These are phyloP conservation scores for Alloscopus bannaensis DNA, from an alignment of 2,888 invertebrate species.

Conservation along the genomic window DNA sequence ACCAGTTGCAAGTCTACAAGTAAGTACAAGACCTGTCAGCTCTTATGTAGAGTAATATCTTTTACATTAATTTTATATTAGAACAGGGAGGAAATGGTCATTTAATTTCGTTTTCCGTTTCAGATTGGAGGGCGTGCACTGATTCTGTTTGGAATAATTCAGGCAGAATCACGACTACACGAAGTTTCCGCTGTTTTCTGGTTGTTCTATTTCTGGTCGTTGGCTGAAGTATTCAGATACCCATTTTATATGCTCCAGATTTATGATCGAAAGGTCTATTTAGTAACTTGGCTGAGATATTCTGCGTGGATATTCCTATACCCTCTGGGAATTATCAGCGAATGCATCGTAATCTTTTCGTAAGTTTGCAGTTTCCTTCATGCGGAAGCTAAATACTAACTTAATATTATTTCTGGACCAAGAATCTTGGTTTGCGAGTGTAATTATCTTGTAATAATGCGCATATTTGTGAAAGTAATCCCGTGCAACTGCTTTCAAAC, in stretches of 20 bases:
- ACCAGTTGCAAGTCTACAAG: slow-evolving; percentile 85
- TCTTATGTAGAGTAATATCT: no score
- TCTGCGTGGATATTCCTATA: slow-evolving; percentile 95
- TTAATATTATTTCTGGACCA: no score
- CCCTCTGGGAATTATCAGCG: slow-evolving; percentile 91
- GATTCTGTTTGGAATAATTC: slow-evolving; percentile 88
- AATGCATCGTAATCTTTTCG: slow-evolving; percentile 85
- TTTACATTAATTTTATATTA: not conserved
- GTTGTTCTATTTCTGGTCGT: slow-evolving; percentile 89
- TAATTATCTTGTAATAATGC: no score
- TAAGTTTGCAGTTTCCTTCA: no score
- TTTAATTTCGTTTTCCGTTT: no score
- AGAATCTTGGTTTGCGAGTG: no score
- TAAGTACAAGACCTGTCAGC: no score
- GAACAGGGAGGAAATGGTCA: no score
- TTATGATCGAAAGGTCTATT: slow-evolving; percentile 83
- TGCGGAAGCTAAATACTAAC: no score
- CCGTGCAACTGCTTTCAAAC: no score
- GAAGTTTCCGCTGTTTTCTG: slow-evolving; percentile 91
- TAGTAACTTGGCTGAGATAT: slow-evolving; percentile 90
- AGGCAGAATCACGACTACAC: slow-evolving; percentile 90
- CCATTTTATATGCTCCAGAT: slow-evolving; percentile 92
- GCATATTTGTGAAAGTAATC: no score
- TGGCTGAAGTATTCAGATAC: slow-evolving; percentile 89
- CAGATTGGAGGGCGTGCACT: slow-evolving; percentile 85